Evolutionary conservation across 2,888 invertebrate genomes (phyloP), one percentile per base, ranked within the genome.

Genomic region (Epinotia bilunana): DNA sequence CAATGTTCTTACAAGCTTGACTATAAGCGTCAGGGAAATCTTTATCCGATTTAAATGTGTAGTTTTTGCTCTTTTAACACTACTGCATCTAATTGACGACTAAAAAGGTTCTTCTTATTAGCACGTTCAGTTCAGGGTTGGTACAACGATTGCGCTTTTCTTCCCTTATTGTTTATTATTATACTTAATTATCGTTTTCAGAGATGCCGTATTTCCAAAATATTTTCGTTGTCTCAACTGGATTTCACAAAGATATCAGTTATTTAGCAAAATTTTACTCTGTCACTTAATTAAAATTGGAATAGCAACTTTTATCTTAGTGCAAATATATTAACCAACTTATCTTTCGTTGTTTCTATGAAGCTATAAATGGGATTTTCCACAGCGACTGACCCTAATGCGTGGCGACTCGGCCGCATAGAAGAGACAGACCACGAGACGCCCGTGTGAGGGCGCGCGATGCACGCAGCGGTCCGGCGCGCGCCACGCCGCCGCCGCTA

Each of bases 371-470:
- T 61, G 43, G 62, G 53, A 28, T 13, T 76, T 58, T 63, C 73
- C 76, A 80, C 93, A 95, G 96, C 96, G 80, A 95, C 96, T 78
- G 97, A 97, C 91, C 96, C 96, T 76, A 97, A 97, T 90, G 97
- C 97, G 79, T 97, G 97, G 97, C 95, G 97, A 78, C 95, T 97
- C 83, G 97, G 97, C 80, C 95, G 97, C 85, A 97, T 97, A 91
- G 97, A 97, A 90, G 97, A 97, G 93, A 95, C 96, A 80, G 97
- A 97, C 86, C 97, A 97, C 87, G 97, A 97, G 91, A 97, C 97
- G 88, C 96, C 97, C 80, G 97, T 97, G 89, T 97, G 95, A 96
- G 92, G 90, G 75, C 89, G 88, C 85, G 90, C n/a, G n/a, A n/a
- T n/a, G n/a, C n/a, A n/a, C n/a, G n/a, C n/a, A n/a, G n/a, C 89